Percentiles rank a stretch among this genome's conserved stretches.
phyloP scores from a whole-genome alignment of 2,113 vertebrate species.

The Nibea albiflora region DNA sequence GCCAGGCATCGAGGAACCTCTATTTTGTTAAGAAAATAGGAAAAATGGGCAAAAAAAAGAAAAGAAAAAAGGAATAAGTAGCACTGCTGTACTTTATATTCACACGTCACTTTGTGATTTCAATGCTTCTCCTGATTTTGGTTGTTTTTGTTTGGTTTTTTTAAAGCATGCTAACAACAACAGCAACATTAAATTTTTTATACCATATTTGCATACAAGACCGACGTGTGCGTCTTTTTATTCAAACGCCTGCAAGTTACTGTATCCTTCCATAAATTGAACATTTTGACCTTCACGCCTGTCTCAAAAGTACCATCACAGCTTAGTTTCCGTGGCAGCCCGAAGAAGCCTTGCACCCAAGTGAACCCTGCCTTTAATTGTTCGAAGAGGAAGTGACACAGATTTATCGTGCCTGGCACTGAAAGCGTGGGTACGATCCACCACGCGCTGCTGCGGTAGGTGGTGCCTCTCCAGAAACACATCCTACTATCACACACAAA shows the following conservation, averaged over 20 bases:
- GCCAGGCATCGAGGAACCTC: constrained; percentile 56
- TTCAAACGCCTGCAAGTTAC: not conserved
- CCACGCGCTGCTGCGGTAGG: not conserved
- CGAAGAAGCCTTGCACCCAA: not conserved
- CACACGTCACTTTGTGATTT: constrained; percentile 82
- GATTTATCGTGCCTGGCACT: not conserved
- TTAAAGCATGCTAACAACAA: constrained; percentile 66
- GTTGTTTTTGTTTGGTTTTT: constrained; percentile 32
- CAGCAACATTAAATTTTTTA: constrained; percentile 78
- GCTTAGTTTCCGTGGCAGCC: constrained; percentile 2
- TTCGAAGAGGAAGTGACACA: not conserved
- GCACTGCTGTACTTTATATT: constrained; percentile 83
- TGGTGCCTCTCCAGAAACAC: not conserved
- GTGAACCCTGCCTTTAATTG: not conserved
- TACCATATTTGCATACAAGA: constrained; percentile 74
- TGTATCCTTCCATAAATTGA: not conserved
- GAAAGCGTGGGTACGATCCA: not conserved
- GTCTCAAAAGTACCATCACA: not conserved
- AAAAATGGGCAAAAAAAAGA: constrained; percentile 53
- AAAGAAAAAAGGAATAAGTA: constrained; percentile 54
- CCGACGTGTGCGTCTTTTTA: constrained; percentile 24
- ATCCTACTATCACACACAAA: not conserved
- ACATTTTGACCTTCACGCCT: not conserved
- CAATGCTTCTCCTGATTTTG: constrained; percentile 67
- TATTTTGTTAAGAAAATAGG: constrained; percentile 77